Evolutionary conservation across 2,888 invertebrate genomes (phyloP), one percentile per base, ranked within the genome.

Genomic region (Lasioglossum marginatum): DNA sequence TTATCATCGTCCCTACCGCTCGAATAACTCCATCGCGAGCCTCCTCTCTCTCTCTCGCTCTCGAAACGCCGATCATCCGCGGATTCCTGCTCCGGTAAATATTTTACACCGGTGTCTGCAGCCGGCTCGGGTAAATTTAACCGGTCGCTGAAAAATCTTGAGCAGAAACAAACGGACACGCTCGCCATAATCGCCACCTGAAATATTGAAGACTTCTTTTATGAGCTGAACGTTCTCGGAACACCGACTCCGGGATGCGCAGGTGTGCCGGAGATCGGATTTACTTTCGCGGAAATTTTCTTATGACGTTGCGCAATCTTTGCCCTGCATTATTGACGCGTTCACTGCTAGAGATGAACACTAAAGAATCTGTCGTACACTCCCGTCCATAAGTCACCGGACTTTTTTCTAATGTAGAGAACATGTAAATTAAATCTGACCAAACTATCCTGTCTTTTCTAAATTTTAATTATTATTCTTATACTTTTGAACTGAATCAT

Each of bases 1-100:
- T 87, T 89, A 89, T 89, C 89, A 79, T 73, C 75, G 10, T 5
- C 23, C 8, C 77, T 76, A 80, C 80, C 87, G 83, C 87, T 73
- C 66, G 87, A 80, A 80, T 84, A 84, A 82, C 87, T 84, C 84
- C 79, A 84, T 84, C 73, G n/a, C 31, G 60, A 70, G 14, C 52
- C 34, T 10, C 34, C 23, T 31, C 40, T 77, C 52, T 73, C 48
- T 31, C 34, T 74, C 48, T 48, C 48, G 2, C 31, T 19, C 27
- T 23, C 43, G 8, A 19, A 8, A 19, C 66, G 37, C 23, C 66
- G 66, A 68, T 68, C 23, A 34, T n/a, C 34, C 27, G 45, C 72
- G 45, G n/a, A 40, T n/a, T 43, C 27, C 19, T 5, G 43, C 16
- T 2, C 6, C 45, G 23, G 52, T 68, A 77, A 77, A 70, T 70